Evolutionary conservation across 1,140 invertebrate species (phyloP).

Genomic region (Monomorium pharaonis): DNA sequence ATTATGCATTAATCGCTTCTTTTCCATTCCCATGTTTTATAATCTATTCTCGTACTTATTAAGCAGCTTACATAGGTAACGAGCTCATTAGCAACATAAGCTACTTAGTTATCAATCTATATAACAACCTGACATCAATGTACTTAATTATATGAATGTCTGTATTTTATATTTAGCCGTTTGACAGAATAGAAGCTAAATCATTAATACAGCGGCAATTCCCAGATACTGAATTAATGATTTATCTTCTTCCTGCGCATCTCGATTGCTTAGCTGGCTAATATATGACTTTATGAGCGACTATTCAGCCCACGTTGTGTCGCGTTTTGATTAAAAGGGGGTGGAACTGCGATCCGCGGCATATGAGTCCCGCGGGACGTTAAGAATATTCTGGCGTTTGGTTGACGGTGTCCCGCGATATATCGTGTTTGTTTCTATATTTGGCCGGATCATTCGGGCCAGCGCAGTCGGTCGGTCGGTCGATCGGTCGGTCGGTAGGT

Average conservation of each 20-base stretch:
- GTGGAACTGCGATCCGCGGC: not conserved
- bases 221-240: slow-evolving; percentile 10
- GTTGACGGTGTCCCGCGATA: slow-evolving; percentile 12
- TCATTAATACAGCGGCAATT: not conserved
- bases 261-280: slow-evolving; percentile 13
- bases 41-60: slow-evolving; percentile 1
- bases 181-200: not conserved
- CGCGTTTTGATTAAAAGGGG: slow-evolving; percentile 50
- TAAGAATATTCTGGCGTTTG: slow-evolving; percentile 20
- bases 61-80: not conserved
- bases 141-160: not conserved
- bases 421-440: slow-evolving; percentile 43
- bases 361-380: slow-evolving; percentile 31
- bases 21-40: not conserved
- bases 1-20: slow-evolving; percentile 5
- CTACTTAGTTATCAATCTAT: slow-evolving; percentile 2
- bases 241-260: slow-evolving; percentile 7
- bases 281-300: slow-evolving; percentile 19
- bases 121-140: not conserved
- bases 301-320: slow-evolving; percentile 21
- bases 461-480: not conserved
- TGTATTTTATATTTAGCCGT: not conserved
- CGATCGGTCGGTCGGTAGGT: slow-evolving; percentile 11
- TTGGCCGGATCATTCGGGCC: slow-evolving; percentile 27
- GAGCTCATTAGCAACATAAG: not conserved